These are phyloP conservation scores for Crocuta crocuta DNA, from an alignment of 2,113 vertebrate genomes.

Conservation along the genomic window DNA sequence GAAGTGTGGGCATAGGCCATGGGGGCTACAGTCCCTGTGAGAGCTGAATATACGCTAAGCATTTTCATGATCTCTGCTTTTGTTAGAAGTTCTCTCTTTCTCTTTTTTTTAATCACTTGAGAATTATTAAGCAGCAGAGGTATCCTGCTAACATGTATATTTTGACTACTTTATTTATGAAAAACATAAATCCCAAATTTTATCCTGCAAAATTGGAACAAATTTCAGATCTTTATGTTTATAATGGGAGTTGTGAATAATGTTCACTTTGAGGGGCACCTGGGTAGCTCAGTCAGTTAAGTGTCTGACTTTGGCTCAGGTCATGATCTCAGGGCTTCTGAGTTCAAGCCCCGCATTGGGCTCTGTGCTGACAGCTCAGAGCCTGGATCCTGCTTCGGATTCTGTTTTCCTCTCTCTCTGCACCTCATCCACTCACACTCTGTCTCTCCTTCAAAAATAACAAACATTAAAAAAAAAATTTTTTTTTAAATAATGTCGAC, in stretches of 20 bases:
- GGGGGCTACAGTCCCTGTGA: not conserved
- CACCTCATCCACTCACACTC: no score
- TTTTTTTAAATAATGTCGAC: not conserved
- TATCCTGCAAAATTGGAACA: slow-evolving; percentile 12
- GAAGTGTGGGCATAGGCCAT: not conserved
- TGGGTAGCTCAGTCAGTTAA: no score
- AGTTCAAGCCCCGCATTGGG: no score
- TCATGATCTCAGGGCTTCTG: no score
- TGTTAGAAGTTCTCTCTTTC: not conserved
- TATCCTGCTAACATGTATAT: not conserved
- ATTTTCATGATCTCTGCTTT: not conserved
- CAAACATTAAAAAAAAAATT: no score
- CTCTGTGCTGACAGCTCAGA: no score
- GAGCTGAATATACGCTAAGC: not conserved
- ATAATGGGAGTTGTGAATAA: not conserved
- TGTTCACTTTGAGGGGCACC: not conserved
- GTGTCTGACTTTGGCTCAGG: no score
- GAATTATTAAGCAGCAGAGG: slow-evolving; percentile 4
- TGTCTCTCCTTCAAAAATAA: no score
- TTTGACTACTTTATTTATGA: not conserved
- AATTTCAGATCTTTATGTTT: not conserved
- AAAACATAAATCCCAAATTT: not conserved
- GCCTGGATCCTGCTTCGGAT: no score
- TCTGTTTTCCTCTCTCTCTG: no score
- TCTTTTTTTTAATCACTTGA: not conserved